These are phyloP conservation scores for Agrotis clavis DNA, from an alignment of 2,888 invertebrate species.

Conservation along the genomic window DNA sequence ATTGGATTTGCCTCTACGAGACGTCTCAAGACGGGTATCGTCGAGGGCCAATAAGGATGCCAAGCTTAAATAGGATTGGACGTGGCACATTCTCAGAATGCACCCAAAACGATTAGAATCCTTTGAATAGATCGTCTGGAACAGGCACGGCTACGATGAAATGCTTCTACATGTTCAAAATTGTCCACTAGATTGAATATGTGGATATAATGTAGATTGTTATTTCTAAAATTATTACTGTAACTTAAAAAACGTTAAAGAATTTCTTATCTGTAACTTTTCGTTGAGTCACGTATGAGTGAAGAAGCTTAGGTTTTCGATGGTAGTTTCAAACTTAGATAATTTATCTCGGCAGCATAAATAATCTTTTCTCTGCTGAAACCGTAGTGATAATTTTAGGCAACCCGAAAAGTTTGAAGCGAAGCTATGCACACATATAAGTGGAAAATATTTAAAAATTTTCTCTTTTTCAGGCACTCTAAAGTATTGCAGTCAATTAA, in stretches of 20 bases:
- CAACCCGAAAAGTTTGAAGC: no score
- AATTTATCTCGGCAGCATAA: neutral
- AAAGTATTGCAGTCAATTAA: no score
- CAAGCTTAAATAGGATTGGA: slow-evolving; percentile 52
- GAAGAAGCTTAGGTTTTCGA: neutral
- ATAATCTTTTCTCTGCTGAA: neutral
- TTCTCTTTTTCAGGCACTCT: no score
- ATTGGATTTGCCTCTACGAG: slow-evolving; percentile 51
- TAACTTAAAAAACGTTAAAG: no score
- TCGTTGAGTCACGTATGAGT: no score
- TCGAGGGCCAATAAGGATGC: slow-evolving; percentile 48
- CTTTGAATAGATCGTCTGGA: neutral
- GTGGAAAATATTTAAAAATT: no score
- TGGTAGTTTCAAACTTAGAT: neutral
- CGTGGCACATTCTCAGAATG: slow-evolving; percentile 30
- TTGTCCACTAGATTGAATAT: no score
- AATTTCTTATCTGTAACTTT: no score
- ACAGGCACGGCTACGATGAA: slow-evolving; percentile 7
- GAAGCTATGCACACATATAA: no score
- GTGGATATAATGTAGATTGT: no score
- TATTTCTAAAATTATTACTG: no score
- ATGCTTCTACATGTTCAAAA: neutral
- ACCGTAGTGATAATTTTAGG: no score
- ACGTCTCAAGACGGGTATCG: slow-evolving; percentile 39
- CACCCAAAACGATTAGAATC: slow-evolving; percentile 24